A percentile compares a stretch with the other conserved stretches of the same genome.
Evolutionary conservation across 2,113 vertebrate genomes (phyloP).

Genomic region (Andinoacara biseriatus): DNA sequence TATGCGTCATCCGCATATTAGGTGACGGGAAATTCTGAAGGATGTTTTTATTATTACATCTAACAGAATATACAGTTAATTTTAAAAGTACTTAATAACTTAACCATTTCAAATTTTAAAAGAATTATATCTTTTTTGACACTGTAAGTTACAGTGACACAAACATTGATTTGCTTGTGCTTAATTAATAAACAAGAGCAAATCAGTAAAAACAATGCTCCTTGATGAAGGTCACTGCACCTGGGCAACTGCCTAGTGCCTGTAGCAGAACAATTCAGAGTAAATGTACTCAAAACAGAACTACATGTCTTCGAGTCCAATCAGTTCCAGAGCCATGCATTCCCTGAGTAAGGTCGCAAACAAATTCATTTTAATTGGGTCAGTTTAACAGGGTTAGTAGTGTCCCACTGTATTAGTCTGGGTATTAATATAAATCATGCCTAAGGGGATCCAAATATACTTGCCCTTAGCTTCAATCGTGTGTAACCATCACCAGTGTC

Average conservation of each 20-base stretch:
- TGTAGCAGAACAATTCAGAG: background rate
- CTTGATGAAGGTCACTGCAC: background rate
- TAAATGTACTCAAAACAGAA: background rate
- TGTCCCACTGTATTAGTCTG: background rate
- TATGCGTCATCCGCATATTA: background rate
- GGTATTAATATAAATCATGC: background rate
- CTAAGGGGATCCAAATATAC: background rate
- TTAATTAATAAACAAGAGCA: background rate
- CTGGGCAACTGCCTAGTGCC: background rate
- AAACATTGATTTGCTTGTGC: background rate
- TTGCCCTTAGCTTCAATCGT: background rate
- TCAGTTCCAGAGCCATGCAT: background rate
- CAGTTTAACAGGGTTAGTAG: constrained; percentile 1
- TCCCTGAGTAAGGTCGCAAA: background rate
- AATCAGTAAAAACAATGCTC: background rate
- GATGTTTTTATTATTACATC: background rate
- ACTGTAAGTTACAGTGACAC: background rate
- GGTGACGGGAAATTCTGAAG: background rate
- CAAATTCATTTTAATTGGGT: constrained; percentile 1
- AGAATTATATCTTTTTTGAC: background rate
- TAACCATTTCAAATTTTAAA: too few relatives aligned
- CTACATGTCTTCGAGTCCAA: background rate
- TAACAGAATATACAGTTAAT: background rate
- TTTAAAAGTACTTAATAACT: background rate
- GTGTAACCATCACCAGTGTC: background rate